Conservation (phyloP, 2,888 invertebrate genomes). For the Lycocerus yunnanus region DNA sequence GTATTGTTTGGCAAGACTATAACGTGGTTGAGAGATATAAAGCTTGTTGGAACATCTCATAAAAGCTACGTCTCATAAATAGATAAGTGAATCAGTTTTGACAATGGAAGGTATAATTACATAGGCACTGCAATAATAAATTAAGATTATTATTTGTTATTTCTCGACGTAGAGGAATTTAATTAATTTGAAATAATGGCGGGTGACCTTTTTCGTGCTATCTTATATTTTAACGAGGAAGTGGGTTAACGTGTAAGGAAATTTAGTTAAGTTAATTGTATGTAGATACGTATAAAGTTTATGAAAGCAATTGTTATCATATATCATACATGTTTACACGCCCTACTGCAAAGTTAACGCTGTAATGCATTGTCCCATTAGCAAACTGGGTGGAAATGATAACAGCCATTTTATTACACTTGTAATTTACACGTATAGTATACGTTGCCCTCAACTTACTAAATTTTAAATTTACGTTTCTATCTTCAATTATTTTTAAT, state of each 20-base stretch:
- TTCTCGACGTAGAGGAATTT: conserved; percentile 6
- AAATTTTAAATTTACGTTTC: conserved; percentile 5
- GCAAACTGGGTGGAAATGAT: conserved; percentile 49
- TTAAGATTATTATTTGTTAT: conserved; percentile 18
- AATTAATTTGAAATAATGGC: conserved; percentile 10
- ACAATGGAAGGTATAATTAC: conserved; percentile 19
- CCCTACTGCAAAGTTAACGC: conserved; percentile 41
- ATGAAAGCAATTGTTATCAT: conserved; percentile 19
- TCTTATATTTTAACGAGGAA: neutral
- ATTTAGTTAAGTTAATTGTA: neutral
- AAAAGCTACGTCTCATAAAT: conserved; percentile 18
- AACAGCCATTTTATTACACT: conserved; percentile 48
- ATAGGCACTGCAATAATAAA: conserved; percentile 14
- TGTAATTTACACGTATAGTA: conserved; percentile 39
- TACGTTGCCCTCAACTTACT: conserved; percentile 7
- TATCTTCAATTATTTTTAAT: neutral
- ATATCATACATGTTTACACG: conserved; percentile 42
- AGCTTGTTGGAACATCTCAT: conserved; percentile 16
- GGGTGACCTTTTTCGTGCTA: conserved; percentile 2
- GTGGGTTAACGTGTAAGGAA: neutral
- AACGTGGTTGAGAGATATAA: conserved; percentile 15
- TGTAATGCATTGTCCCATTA: conserved; percentile 48
- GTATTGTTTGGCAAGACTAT: conserved; percentile 13
- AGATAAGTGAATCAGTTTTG: conserved; percentile 15
- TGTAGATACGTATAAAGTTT: conserved; percentile 9